These are phyloP conservation scores for Gymnoscopelus microlampas DNA, from an alignment of 2,797 vertebrate species.

Conservation along the genomic window DNA sequence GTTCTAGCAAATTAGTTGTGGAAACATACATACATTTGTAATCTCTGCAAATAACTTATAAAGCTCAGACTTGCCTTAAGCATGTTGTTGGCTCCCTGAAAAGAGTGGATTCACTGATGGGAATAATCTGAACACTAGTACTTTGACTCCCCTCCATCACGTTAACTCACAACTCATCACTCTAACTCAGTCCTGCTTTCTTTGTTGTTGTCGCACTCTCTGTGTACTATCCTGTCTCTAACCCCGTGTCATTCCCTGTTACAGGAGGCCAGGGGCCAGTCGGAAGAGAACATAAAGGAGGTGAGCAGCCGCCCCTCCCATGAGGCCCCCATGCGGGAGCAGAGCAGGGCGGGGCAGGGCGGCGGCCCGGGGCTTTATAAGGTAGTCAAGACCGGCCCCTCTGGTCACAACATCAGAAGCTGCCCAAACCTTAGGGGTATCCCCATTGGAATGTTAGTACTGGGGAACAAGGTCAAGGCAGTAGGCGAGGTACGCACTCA, in stretches of 20 bases:
- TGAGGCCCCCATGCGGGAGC: slow-evolving; percentile 91
- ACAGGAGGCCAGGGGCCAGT: slow-evolving; percentile 94
- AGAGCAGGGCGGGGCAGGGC: slow-evolving; percentile 91
- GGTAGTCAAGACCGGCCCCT: slow-evolving; percentile 99
- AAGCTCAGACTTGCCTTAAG: no score
- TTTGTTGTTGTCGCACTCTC: neutral
- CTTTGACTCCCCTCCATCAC: no score
- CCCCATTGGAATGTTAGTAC: slow-evolving; percentile 99
- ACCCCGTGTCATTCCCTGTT: slow-evolving; percentile 81
- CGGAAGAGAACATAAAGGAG: slow-evolving; percentile 96
- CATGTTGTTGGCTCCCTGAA: no score
- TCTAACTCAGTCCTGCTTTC: neutral
- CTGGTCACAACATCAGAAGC: slow-evolving; percentile 99
- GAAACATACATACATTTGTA: no score
- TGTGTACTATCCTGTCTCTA: slow-evolving; percentile 52
- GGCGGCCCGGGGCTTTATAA: slow-evolving; percentile 99
- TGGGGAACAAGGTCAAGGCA: slow-evolving; percentile 99
- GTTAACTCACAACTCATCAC: no score
- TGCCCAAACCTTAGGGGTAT: slow-evolving; percentile 99
- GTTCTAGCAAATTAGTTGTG: no score
- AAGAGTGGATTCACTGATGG: no score
- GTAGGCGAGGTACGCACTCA: slow-evolving; percentile 96
- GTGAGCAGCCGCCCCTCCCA: slow-evolving; percentile 92
- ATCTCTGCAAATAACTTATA: no score
- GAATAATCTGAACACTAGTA: no score